A percentile compares a stretch with the other conserved stretches of the same genome.
These are phyloP conservation scores for Malthinus flaveolus DNA, from an alignment of 2,888 invertebrate species.

Conservation along the genomic window DNA sequence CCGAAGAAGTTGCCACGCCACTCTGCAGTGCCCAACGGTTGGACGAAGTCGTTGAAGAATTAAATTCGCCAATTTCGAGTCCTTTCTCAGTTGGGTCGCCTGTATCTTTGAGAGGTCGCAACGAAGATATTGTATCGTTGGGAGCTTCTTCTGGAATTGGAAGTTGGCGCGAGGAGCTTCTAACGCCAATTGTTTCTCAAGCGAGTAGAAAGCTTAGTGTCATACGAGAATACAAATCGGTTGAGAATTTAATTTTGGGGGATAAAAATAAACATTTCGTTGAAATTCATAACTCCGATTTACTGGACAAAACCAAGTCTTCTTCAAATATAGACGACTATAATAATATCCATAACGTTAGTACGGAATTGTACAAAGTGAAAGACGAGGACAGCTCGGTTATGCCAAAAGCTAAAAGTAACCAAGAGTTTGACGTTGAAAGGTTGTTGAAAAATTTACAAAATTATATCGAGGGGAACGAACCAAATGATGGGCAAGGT, in stretches of 20 bases:
- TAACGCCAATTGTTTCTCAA: neutral
- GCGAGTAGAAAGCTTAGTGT: slow-evolving; percentile 16
- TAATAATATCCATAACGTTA: neutral
- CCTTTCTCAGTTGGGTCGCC: slow-evolving; percentile 13
- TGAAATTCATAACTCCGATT: neutral
- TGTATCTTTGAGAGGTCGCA: neutral
- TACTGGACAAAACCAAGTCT: neutral
- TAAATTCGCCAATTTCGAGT: neutral
- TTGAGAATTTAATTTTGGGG: slow-evolving; percentile 14
- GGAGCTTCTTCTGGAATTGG: slow-evolving; percentile 18
- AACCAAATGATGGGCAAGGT: neutral
- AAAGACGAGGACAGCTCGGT: neutral
- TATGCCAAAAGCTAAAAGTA: no score
- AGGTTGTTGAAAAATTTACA: slow-evolving; percentile 16
- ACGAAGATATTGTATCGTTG: slow-evolving; percentile 6
- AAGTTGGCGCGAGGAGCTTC: slow-evolving; percentile 14
- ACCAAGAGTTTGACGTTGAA: slow-evolving; percentile 11
- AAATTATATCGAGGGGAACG: slow-evolving; percentile 7
- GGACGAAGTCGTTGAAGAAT: slow-evolving; percentile 59
- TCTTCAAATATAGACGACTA: neutral
- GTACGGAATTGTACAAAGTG: neutral
- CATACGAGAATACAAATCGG: slow-evolving; percentile 20
- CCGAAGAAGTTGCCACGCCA: slow-evolving; percentile 73
- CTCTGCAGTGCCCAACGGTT: slow-evolving; percentile 85
- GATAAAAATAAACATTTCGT: neutral